phyloP scores from a whole-genome alignment of 2,113 vertebrate species.

The Patagioenas fasciata region DNA sequence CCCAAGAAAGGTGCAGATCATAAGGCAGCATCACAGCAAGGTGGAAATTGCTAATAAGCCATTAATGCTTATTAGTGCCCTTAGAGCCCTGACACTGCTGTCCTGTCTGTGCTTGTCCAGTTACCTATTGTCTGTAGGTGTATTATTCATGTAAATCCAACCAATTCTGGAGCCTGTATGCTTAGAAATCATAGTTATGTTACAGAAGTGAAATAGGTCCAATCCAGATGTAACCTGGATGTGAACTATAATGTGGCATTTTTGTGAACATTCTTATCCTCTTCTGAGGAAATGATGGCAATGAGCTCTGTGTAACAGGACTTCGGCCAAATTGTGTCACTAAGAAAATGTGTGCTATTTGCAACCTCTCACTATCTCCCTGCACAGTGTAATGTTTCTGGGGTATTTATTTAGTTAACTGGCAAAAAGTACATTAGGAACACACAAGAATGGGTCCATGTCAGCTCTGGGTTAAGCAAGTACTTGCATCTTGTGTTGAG shows the following conservation, averaged over 20 bases:
- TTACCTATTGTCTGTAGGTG: not conserved
- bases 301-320: not conserved
- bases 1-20: not conserved
- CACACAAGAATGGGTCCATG: not conserved
- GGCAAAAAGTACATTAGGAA: not conserved
- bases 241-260: not conserved
- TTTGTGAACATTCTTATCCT: not conserved
- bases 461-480: not conserved
- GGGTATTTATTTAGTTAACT: not conserved
- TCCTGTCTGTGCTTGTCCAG: not conserved
- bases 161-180: not conserved
- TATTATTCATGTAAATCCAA: not conserved
- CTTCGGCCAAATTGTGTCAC: not conserved
- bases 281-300: not conserved
- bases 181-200: not conserved
- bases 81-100: not conserved
- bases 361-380: not conserved
- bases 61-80: not conserved
- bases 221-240: not conserved
- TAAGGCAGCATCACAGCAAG: not conserved
- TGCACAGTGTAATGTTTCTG: not conserved
- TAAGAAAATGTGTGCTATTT: not conserved
- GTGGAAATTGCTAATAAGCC: not conserved
- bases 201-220: not conserved
- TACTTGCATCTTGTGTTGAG: not conserved